Base-by-base conservation (phyloP, 1,140 invertebrate genomes). In the Sycobia sp. region DNA sequence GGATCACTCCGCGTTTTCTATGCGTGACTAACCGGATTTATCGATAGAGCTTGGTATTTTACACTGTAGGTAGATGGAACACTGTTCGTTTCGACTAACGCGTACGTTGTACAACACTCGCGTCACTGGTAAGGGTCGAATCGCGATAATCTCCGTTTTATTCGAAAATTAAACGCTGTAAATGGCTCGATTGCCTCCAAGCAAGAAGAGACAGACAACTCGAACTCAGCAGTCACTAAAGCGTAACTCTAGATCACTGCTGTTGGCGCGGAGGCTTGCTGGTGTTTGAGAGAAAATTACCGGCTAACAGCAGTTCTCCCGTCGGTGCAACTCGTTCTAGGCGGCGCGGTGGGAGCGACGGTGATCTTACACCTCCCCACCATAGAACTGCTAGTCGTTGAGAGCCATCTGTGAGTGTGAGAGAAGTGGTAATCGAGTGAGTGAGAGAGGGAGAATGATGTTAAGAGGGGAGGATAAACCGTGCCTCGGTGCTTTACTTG, bases 211-310 rank as follows among this genome's bases (percentile, higher is more conserved):
- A 4, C 29, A 11, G 11, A 11, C 29, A 11, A 32, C 5, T 11
- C 29, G 29, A 32, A 11, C 25, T 29, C 32, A 11, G 4, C 34
- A 20, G 29, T 7, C 50, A 22, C 32, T 38, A 11, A n/a, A n/a
- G n/a, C 38, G 46, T 22, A 22, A n/a, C n/a, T n/a, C n/a, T n/a
- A n/a, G n/a, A n/a, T n/a, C n/a, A 4, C 11, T 32, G 78, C 70
- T 80, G 73, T 76, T 76, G 73, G 73, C 77, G 64, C 76, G 76
- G 76, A 74, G 70, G 73, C 76, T 80, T 80, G 75, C 68, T 79
- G 69, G 78, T 80, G 75, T 81, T 81, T 81, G 80, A 82, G 25
- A 55, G 77, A 76, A 81, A 78, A 79, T 82, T 77, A 78, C 76
- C 72, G 71, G 70, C 76, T 81, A 79, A 80, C 81, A 75, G 75